Evolutionary conservation across 2,888 invertebrate species (phyloP).

Genomic region (Cataglyphis cursor): DNA sequence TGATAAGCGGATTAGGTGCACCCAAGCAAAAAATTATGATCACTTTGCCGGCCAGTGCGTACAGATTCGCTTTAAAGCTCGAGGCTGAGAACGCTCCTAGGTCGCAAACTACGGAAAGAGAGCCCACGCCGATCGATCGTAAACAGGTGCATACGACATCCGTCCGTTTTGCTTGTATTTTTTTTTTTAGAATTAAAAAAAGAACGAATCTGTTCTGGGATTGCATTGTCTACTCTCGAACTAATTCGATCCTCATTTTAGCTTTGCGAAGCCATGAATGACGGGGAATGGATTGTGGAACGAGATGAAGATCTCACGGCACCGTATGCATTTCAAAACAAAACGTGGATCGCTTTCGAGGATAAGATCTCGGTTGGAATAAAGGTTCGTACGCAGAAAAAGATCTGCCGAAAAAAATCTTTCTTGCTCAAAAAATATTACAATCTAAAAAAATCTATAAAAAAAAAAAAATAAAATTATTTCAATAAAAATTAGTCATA

Average conservation of each 20-base stretch:
- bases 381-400: slow-evolving; percentile 87
- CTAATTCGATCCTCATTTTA: slow-evolving; percentile 52
- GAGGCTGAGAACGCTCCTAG: slow-evolving; percentile 91
- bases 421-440: background rate
- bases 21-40: slow-evolving; percentile 91
- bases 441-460: background rate
- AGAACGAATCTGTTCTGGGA: background rate
- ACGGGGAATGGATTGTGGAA: slow-evolving; percentile 91
- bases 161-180: background rate
- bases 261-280: slow-evolving; percentile 86
- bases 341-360: slow-evolving; percentile 93
- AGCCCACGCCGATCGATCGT: slow-evolving; percentile 89
- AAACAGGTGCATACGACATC: slow-evolving; percentile 86
- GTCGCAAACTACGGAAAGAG: slow-evolving; percentile 89
- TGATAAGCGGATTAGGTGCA: slow-evolving; percentile 91
- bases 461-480: background rate
- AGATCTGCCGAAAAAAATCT: background rate
- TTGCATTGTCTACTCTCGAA: background rate
- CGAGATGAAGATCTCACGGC: slow-evolving; percentile 93
- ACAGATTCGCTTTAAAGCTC: slow-evolving; percentile 90
- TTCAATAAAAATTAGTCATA: background rate
- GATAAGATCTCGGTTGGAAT: slow-evolving; percentile 92
- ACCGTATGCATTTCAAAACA: slow-evolving; percentile 92
- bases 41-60: slow-evolving; percentile 91
- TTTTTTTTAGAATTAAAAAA: slow-evolving; percentile 44